Percentiles rank a stretch among this genome's conserved stretches.
These are phyloP conservation scores for Platichthys stellatus DNA, from an alignment of 2,113 vertebrate genomes.

Conservation along the genomic window DNA sequence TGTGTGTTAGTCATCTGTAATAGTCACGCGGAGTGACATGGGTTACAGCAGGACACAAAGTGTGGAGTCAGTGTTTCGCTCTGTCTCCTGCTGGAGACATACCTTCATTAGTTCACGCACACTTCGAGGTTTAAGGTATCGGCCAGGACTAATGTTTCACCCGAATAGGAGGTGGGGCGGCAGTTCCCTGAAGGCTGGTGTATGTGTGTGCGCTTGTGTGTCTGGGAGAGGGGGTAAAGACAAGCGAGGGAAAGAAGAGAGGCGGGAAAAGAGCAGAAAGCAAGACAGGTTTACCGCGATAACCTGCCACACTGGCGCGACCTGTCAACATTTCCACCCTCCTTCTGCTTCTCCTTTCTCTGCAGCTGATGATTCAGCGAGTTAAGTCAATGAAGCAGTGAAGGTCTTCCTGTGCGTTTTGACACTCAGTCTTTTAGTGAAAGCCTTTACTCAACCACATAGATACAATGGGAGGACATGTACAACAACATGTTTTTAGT, in stretches of 20 bases:
- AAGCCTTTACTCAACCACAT: slow-evolving; percentile 28
- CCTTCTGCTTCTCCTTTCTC: slow-evolving; percentile 30
- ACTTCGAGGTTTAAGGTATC: slow-evolving; percentile 65
- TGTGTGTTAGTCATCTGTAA: slow-evolving; percentile 67
- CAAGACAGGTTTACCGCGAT: slow-evolving; percentile 64
- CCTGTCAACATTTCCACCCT: slow-evolving; percentile 48
- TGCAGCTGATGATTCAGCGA: slow-evolving; percentile 65
- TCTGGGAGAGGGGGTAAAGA: slow-evolving; percentile 13
- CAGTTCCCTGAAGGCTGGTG: slow-evolving; percentile 47
- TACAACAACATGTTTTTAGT: slow-evolving; percentile 29
- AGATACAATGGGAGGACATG: slow-evolving; percentile 8
- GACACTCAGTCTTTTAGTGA: slow-evolving; percentile 35
- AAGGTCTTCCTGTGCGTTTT: slow-evolving; percentile 44
- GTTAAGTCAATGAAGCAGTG: slow-evolving; percentile 45
- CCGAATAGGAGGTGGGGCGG: slow-evolving; percentile 37
- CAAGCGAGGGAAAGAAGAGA: slow-evolving; percentile 21
- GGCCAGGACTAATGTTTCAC: slow-evolving; percentile 81
- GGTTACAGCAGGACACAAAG: slow-evolving; percentile 66
- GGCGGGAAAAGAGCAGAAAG: slow-evolving; percentile 48
- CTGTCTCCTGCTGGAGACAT: slow-evolving; percentile 58
- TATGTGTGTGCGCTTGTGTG: neutral
- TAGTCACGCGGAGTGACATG: slow-evolving; percentile 63
- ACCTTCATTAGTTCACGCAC: slow-evolving; percentile 53
- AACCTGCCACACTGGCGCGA: slow-evolving; percentile 66
- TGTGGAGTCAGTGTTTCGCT: slow-evolving; percentile 42